Evolutionary conservation across 2,888 invertebrate genomes (phyloP).

Genomic region (Pollenia griseotomentosa): DNA sequence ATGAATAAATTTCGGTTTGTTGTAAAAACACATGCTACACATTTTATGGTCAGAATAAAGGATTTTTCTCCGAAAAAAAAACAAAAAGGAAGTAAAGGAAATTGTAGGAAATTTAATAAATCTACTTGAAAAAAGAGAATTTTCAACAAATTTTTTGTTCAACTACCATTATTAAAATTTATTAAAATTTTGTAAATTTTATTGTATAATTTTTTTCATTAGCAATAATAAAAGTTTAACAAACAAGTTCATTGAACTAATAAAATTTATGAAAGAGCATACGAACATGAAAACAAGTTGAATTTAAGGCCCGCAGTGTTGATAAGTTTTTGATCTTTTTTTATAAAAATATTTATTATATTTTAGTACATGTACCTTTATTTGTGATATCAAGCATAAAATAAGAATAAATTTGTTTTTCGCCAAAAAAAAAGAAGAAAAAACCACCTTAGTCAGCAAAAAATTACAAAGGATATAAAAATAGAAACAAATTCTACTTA

Average conservation of each 20-base stretch:
- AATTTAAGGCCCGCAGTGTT: constrained; percentile 12
- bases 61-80: neutral
- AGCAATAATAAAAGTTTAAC: neutral
- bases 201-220: neutral
- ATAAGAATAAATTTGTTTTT: neutral
- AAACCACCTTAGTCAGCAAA: constrained; percentile 37
- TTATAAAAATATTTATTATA: neutral
- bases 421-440: neutral
- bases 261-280: neutral
- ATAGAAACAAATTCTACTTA: neutral
- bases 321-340: constrained; percentile 2
- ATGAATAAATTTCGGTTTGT: neutral
- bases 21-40: constrained; percentile 48
- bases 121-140: neutral
- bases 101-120: neutral
- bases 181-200: neutral
- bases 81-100: constrained; percentile 16
- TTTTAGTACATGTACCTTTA: neutral
- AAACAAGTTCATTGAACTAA: constrained; percentile 43
- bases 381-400: constrained; percentile 15
- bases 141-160: neutral
- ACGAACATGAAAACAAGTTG: neutral
- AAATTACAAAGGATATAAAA: constrained; percentile 2
- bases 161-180: neutral
- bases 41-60: neutral